Evolutionary conservation across 2,888 invertebrate species (phyloP).

Genomic region (Melanostoma mellinum): DNA sequence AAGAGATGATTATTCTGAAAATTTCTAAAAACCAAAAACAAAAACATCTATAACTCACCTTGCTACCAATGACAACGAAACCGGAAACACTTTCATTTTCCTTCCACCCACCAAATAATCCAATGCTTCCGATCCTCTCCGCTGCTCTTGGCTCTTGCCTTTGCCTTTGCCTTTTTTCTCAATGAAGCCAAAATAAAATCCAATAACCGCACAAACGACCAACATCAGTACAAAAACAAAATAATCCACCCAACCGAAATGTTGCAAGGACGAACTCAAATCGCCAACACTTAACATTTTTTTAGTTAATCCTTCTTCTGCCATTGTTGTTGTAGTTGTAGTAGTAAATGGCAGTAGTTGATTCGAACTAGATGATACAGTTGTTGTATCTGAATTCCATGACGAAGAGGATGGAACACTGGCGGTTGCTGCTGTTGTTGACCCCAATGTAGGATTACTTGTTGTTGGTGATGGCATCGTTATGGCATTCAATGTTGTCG

Average conservation of each 20-base stretch:
- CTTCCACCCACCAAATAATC: constrained; percentile 92
- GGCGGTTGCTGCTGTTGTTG: constrained; percentile 6
- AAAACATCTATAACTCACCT: constrained; percentile 85
- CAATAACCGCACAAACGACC: constrained; percentile 89
- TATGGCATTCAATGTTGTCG: constrained; percentile 63
- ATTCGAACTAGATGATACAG: neutral
- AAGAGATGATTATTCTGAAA: no score
- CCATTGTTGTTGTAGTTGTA: neutral
- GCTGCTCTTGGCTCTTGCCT: constrained; percentile 70
- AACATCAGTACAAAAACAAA: constrained; percentile 90
- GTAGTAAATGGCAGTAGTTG: constrained; percentile 2
- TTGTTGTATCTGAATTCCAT: constrained; percentile 19
- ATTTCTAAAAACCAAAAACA: no score
- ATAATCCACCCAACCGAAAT: constrained; percentile 89
- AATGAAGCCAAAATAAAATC: constrained; percentile 91
- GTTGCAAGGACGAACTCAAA: constrained; percentile 84
- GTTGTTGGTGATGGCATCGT: constrained; percentile 56
- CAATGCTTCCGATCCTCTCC: constrained; percentile 81
- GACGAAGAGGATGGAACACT: constrained; percentile 25
- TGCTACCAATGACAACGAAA: constrained; percentile 92
- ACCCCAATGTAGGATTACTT: constrained; percentile 51
- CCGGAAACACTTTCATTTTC: constrained; percentile 91
- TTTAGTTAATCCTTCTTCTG: neutral
- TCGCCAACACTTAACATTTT: constrained; percentile 78
- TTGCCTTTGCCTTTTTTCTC: constrained; percentile 82